phyloP scores from a whole-genome alignment of 2,888 invertebrate genomes.

The Drosophila putrida region DNA sequence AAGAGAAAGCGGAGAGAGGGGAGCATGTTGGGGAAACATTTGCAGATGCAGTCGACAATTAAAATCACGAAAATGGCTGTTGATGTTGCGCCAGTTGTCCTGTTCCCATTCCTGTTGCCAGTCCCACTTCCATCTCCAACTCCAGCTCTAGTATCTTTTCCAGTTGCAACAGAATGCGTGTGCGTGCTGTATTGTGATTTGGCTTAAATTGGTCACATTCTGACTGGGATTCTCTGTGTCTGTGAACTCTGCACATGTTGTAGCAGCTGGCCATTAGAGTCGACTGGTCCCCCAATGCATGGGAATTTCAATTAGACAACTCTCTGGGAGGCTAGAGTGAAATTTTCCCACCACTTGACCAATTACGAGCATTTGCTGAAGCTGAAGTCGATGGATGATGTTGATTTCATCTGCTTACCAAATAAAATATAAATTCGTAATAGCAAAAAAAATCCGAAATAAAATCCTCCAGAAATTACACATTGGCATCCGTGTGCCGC shows the following conservation, averaged over 20 bases:
- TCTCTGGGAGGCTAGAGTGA: constrained; percentile 37
- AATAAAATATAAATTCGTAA: constrained; percentile 47
- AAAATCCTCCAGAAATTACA: constrained; percentile 56
- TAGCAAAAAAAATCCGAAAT: neutral
- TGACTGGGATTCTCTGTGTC: constrained; percentile 18
- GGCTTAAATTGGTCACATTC: constrained; percentile 70
- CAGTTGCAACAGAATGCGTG: constrained; percentile 50
- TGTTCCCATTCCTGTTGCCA: constrained; percentile 19
- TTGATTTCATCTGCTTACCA: constrained; percentile 39
- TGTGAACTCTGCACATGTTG: constrained; percentile 23
- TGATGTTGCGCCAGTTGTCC: constrained; percentile 56
- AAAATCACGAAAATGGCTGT: constrained; percentile 77
- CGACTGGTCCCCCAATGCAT: constrained; percentile 46
- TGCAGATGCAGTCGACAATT: constrained; percentile 61
- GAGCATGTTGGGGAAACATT: constrained; percentile 24
- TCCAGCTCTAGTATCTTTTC: neutral
- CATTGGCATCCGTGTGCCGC: constrained; percentile 73
- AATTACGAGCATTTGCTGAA: constrained; percentile 54
- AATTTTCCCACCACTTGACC: constrained; percentile 71
- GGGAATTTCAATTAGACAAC: constrained; percentile 80
- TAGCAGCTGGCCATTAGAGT: constrained; percentile 76
- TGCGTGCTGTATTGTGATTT: constrained; percentile 75
- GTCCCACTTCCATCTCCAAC: neutral
- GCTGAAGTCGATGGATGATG: constrained; percentile 16
- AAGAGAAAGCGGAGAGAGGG: neutral